Percentiles rank a stretch among this genome's conserved stretches.
These are phyloP conservation scores for Sphecodes monilicornis DNA, from an alignment of 2,888 invertebrate genomes.

Conservation along the genomic window DNA sequence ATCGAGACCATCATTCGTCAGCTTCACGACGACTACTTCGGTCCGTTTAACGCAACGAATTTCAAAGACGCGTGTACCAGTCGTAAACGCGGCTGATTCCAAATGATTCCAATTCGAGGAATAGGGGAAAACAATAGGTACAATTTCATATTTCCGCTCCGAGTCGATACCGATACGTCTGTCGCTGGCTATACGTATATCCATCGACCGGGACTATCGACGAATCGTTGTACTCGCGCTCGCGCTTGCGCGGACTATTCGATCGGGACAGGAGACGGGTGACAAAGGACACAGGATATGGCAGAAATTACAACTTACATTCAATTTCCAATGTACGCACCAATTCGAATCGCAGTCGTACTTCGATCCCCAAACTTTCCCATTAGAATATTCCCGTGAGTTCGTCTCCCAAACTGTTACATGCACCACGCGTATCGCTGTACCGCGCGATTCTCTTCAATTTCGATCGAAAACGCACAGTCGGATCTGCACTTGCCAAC, in stretches of 20 bases:
- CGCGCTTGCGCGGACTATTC: not conserved
- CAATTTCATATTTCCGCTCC: not conserved
- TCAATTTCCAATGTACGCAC: not conserved
- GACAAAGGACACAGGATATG: not conserved
- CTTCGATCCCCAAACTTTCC: not conserved
- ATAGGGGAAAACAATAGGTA: not conserved
- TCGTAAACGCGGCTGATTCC: conserved; percentile 48
- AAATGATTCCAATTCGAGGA: not conserved
- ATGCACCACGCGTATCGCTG: not conserved
- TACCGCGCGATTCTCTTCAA: too few relatives aligned
- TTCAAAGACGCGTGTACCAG: conserved; percentile 92
- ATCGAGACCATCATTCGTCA: conserved; percentile 95
- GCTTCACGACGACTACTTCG: conserved; percentile 94
- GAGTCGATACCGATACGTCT: not conserved
- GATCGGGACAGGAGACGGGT: too few relatives aligned
- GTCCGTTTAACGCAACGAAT: conserved; percentile 93
- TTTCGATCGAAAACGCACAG: too few relatives aligned
- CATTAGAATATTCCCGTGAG: not conserved
- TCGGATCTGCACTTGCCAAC: too few relatives aligned
- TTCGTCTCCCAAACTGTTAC: not conserved
- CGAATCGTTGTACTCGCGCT: not conserved
- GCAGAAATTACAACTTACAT: not conserved
- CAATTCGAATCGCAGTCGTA: not conserved
- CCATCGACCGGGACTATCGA: not conserved
- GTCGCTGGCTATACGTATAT: too few relatives aligned